Evolutionary conservation across 2,888 invertebrate genomes (phyloP), one percentile per base, ranked within the genome.

Genomic region (Drosophila nr. perissopoda): DNA sequence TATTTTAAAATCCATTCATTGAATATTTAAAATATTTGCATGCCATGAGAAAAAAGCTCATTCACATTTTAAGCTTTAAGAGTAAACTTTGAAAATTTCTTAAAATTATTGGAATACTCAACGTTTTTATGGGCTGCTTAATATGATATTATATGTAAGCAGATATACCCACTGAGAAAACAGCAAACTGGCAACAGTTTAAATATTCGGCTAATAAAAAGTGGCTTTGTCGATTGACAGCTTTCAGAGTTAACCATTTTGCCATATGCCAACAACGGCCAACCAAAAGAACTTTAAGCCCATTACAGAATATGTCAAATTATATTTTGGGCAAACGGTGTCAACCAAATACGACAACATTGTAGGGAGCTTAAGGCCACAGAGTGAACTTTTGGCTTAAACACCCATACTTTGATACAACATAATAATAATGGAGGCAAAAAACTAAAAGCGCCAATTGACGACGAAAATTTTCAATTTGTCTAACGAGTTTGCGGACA

Each of bases 381-480:
- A 60, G 49, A 74, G 62, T 62, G 68, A 40, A 88, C 79, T 73
- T 81, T 79, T 65, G 57, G 36, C n/a, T 49, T 34, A 60, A 34
- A 46, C 29, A 54, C 18, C 57, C 16, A 33, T 4, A 54, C 5
- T 36, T 10, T 27, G 11, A 31, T 2, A 27, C 13, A 27, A 4
- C 42, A 31, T 18, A 34, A 0, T 5, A n/a, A 46, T 7, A n/a
- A 46, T n/a, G 27, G 2, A 59, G 27, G 33, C 5, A 33, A 33
- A 51, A 57, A 68, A 68, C 79, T 74, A 74, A 74, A 79, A 81
- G 75, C 83, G 83, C 76, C 85, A 85, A 85, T 85, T 82, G 86
- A 88, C 86, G 86, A 83, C 82, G 33, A 86, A 83, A 81, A 86
- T 88, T 86, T 46, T 86, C 85, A 86, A 86, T 86, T 86, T 86